These are phyloP conservation scores for Hormiphora californensis DNA, from an alignment of 37 sponge, comb jelly and placozoan genomes.

Conservation along the genomic window DNA sequence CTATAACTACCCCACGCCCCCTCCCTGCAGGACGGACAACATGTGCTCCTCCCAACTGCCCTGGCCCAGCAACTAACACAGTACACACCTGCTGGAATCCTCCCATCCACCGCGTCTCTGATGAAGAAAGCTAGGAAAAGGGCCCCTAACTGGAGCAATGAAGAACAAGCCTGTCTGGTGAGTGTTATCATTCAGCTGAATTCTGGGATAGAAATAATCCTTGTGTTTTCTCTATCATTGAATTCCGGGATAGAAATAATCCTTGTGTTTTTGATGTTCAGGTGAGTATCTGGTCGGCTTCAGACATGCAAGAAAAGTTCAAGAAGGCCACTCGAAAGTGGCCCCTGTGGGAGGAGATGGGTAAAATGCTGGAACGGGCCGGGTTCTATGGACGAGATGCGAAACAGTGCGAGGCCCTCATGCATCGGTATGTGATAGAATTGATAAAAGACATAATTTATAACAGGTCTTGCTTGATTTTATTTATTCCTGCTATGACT, in stretches of 20 bases:
- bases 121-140: conserved; percentile 53
- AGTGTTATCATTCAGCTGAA: not conserved
- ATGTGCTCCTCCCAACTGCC: conserved; percentile 16
- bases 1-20: not conserved
- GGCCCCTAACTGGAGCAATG: conserved; percentile 53
- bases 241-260: not conserved
- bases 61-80: conserved; percentile 50
- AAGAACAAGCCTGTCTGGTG: conserved; percentile 52
- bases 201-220: not conserved
- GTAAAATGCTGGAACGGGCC: conserved; percentile 40
- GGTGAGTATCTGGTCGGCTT: conserved; percentile 46
- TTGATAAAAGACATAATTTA: too few relatives aligned
- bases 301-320: conserved; percentile 53
- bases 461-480: too few relatives aligned
- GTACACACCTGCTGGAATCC: conserved; percentile 3
- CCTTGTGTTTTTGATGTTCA: not conserved
- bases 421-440: too few relatives aligned
- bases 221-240: not conserved
- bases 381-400: conserved; percentile 50
- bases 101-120: not conserved
- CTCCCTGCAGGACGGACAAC: conserved; percentile 21
- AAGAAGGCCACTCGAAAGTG: conserved; percentile 51
- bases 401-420: conserved; percentile 52
- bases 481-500: too few relatives aligned
- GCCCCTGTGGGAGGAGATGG: conserved; percentile 55